Evolutionary conservation across 2,888 invertebrate species (phyloP).

Genomic region (Dendrolimus pini): DNA sequence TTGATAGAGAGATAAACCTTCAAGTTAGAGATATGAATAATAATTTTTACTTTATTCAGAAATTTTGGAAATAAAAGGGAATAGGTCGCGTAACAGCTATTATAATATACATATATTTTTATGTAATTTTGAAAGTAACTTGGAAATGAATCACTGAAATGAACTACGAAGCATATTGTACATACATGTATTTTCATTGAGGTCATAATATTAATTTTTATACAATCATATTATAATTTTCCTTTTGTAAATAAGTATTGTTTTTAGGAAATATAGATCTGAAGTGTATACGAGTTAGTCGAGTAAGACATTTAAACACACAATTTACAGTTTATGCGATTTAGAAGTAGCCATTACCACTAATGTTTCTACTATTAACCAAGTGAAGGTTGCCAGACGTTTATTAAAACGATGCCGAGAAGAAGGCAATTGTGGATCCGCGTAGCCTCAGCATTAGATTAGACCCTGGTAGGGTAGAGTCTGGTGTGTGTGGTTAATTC

Average conservation of each 20-base stretch:
- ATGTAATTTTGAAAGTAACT: slow-evolving; percentile 12
- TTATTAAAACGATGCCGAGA: too few species aligned
- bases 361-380: too few species aligned
- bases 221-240: neutral
- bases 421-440: too few species aligned
- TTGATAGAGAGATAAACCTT: slow-evolving; percentile 14
- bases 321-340: too few species aligned
- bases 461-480: too few species aligned
- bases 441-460: too few species aligned
- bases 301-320: too few species aligned
- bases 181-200: neutral
- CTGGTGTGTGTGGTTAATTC: too few species aligned
- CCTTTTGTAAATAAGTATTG: neutral
- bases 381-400: too few species aligned
- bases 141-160: slow-evolving; percentile 11
- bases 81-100: slow-evolving; percentile 20
- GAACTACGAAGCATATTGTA: slow-evolving; percentile 1
- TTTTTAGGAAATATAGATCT: neutral
- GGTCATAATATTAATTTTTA: neutral
- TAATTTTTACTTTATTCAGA: slow-evolving; percentile 17
- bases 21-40: slow-evolving; percentile 3
- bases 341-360: too few species aligned
- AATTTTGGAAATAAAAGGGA: slow-evolving; percentile 24
- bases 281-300: too few species aligned
- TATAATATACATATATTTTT: slow-evolving; percentile 1